Percentiles rank a stretch among this genome's conserved stretches.
Evolutionary conservation across 1,140 invertebrate species (phyloP).

Genomic region (Neotoxoptera formosana): DNA sequence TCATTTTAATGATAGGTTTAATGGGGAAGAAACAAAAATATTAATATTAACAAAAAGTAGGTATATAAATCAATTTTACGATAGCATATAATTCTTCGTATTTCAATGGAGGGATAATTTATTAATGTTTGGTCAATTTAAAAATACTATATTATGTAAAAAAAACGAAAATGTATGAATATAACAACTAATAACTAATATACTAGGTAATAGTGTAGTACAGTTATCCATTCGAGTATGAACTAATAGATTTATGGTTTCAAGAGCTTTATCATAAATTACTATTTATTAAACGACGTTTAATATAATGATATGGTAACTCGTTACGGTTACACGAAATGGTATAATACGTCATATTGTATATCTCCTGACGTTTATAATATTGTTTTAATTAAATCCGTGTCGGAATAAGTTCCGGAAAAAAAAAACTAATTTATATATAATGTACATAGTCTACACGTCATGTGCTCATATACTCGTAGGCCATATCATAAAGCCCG

Average conservation of each 20-base stretch:
- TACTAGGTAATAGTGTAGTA: not conserved
- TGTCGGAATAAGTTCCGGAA: not conserved
- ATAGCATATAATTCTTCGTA: not conserved
- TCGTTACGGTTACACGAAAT: not conserved
- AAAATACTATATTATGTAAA: not conserved
- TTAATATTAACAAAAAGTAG: not conserved
- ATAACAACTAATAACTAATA: not conserved
- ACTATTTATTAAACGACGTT: conserved; percentile 14
- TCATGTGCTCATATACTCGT: not conserved
- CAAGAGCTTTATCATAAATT: not conserved
- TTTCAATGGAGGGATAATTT: not conserved
- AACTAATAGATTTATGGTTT: conserved; percentile 22
- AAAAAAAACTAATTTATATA: not conserved
- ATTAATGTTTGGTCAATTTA: not conserved
- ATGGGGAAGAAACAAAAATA: not conserved
- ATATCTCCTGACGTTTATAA: not conserved
- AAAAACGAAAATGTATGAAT: not conserved
- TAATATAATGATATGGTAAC: not conserved
- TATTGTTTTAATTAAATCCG: not conserved
- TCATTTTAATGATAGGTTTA: conserved; percentile 12
- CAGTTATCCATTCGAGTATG: not conserved
- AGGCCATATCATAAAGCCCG: not conserved
- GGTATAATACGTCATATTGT: not conserved
- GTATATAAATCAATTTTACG: not conserved
- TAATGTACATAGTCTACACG: not conserved